phyloP scores from a whole-genome alignment of 2,888 invertebrate genomes.

The Dioctria rufipes region DNA sequence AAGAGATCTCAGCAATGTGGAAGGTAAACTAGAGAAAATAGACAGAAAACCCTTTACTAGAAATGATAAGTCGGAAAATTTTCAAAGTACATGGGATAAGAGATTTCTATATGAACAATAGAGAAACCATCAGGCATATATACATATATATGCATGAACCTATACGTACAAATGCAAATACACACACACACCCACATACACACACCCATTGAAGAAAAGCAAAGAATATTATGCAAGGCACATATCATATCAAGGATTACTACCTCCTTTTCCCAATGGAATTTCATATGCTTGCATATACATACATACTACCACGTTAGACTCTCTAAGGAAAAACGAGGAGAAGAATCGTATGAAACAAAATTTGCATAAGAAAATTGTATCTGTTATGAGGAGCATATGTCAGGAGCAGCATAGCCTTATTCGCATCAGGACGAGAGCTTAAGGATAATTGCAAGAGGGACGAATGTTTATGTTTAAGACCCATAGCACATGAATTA shows the following conservation, averaged over 20 bases:
- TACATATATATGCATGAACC: too few species aligned
- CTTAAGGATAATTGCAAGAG: constrained; percentile 13
- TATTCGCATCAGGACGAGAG: background rate
- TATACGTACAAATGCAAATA: too few species aligned
- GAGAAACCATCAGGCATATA: background rate
- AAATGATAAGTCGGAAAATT: background rate
- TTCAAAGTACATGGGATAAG: constrained; percentile 1
- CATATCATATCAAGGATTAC: constrained; percentile 34
- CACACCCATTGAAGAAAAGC: too few species aligned
- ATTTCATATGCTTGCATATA: constrained; percentile 12
- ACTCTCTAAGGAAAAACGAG: too few species aligned
- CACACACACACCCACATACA: too few species aligned
- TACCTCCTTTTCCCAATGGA: constrained; percentile 34
- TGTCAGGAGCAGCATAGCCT: background rate
- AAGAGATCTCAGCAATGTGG: background rate
- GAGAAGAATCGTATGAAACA: background rate
- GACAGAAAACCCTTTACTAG: background rate
- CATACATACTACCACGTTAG: too few species aligned
- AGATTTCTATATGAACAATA: constrained; percentile 16
- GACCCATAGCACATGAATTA: background rate
- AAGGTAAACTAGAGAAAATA: constrained; percentile 22
- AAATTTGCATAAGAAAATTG: constrained; percentile 22
- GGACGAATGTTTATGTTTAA: background rate
- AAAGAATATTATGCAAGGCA: constrained; percentile 3
- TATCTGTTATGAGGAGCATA: constrained; percentile 3